These are phyloP conservation scores for Elephas maximus DNA, from an alignment of 2,113 vertebrate genomes.

Conservation along the genomic window DNA sequence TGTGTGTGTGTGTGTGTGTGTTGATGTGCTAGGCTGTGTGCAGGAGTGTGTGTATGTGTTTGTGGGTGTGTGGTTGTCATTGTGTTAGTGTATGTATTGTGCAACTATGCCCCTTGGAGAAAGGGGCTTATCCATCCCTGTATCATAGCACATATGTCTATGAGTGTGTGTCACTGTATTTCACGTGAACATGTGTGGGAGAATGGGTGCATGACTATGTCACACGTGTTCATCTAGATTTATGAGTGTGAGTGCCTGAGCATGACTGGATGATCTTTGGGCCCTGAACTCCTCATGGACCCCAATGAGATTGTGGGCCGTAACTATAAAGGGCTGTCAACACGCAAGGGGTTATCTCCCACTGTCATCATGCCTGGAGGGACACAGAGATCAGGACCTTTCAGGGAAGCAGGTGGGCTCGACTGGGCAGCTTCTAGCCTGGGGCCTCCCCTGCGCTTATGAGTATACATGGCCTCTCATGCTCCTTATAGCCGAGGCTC, in stretches of 20 bases:
- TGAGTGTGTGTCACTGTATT: neutral
- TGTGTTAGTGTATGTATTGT: neutral
- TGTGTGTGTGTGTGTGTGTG: neutral
- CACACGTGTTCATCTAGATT: neutral
- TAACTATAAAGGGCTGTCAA: neutral
- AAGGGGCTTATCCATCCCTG: neutral
- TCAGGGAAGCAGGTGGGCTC: neutral
- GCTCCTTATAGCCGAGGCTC: neutral
- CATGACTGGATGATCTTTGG: neutral
- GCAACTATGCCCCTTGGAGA: neutral
- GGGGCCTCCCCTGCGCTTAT: neutral
- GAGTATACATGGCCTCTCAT: accelerated
- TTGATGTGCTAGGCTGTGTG: neutral
- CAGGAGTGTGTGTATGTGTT: neutral
- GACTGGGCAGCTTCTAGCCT: neutral
- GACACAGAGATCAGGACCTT: neutral
- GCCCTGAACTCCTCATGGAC: neutral
- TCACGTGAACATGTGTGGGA: neutral
- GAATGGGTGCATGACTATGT: neutral
- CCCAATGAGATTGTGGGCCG: neutral
- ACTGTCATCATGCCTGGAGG: neutral
- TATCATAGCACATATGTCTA: neutral
- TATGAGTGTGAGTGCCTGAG: neutral
- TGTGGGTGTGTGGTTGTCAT: neutral
- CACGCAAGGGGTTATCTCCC: neutral